These are phyloP conservation scores for Scaptomyza caliginosa DNA, from an alignment of 2,888 invertebrate genomes.

Conservation along the genomic window DNA sequence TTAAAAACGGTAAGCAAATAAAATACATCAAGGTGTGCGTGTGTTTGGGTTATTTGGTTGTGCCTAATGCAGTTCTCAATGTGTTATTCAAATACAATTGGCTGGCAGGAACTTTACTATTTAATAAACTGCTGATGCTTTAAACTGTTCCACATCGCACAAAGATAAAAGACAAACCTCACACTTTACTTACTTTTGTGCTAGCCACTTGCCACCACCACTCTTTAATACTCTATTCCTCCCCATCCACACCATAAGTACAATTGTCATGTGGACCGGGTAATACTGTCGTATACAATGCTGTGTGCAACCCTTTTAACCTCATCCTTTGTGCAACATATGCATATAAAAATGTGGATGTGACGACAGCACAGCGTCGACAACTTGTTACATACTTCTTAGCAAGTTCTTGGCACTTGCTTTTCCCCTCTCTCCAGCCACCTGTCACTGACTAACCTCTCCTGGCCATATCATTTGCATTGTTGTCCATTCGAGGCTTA, in stretches of 20 bases:
- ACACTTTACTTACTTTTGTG: conserved; percentile 26
- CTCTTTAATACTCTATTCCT: not conserved
- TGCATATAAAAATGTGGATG: conserved; percentile 53
- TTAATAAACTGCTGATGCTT: conserved; percentile 53
- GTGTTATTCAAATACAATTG: not conserved
- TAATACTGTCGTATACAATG: conserved; percentile 43
- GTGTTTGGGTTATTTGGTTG: not conserved
- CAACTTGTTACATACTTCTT: conserved; percentile 70
- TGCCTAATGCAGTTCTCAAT: conserved; percentile 14
- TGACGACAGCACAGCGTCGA: conserved; percentile 35
- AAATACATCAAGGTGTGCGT: not conserved
- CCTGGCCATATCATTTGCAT: conserved; percentile 40
- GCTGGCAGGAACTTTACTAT: conserved; percentile 43
- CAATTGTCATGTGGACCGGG: conserved; percentile 62
- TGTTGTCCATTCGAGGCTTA: conserved; percentile 69
- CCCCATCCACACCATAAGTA: not conserved
- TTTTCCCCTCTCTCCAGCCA: not conserved
- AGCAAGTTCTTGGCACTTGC: conserved; percentile 33
- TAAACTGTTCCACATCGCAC: conserved; percentile 31
- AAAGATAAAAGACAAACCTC: conserved; percentile 15
- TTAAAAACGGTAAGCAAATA: not conserved
- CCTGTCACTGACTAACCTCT: not conserved
- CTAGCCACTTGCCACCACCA: not conserved
- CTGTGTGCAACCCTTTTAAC: conserved; percentile 42
- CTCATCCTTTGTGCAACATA: conserved; percentile 19